Percentiles rank a stretch among this genome's conserved stretches.
Evolutionary conservation across 2,888 invertebrate genomes (phyloP).

Genomic region (Mimas tiliae): DNA sequence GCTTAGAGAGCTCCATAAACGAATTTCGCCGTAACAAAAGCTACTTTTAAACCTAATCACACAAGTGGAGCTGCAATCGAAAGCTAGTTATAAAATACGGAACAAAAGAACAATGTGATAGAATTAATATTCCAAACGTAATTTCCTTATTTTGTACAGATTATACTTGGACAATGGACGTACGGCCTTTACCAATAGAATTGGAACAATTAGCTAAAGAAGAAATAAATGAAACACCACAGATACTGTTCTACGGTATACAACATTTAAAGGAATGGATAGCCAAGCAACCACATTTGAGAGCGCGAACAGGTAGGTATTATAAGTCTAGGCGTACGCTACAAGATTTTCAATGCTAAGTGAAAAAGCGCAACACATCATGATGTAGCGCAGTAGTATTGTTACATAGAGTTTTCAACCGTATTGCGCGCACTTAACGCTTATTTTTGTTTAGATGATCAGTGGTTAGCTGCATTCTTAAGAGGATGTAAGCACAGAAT

Average conservation of each 20-base stretch:
- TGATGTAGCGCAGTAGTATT: slow-evolving; percentile 22
- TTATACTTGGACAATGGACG: neutral
- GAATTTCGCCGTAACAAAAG: too few species aligned
- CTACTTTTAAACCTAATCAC: too few species aligned
- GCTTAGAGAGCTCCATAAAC: too few species aligned
- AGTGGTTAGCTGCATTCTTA: slow-evolving; percentile 84
- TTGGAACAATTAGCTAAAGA: neutral
- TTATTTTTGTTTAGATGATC: slow-evolving; percentile 73
- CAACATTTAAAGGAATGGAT: slow-evolving; percentile 83
- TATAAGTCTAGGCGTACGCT: too few species aligned
- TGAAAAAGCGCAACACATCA: too few species aligned
- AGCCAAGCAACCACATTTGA: slow-evolving; percentile 82
- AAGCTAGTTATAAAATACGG: too few species aligned
- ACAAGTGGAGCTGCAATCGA: too few species aligned
- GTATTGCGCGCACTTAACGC: too few species aligned
- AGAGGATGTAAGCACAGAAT: slow-evolving; percentile 86
- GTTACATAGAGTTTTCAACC: neutral
- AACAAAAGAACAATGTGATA: too few species aligned
- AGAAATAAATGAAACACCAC: slow-evolving; percentile 41
- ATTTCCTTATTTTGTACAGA: neutral
- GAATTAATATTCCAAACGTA: too few species aligned
- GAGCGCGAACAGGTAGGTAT: slow-evolving; percentile 62
- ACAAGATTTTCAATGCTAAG: too few species aligned
- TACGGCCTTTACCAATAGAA: slow-evolving; percentile 5
- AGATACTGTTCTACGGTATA: slow-evolving; percentile 71